Evolutionary conservation across 2,888 invertebrate species (phyloP).

Genomic region (Acleris literana): DNA sequence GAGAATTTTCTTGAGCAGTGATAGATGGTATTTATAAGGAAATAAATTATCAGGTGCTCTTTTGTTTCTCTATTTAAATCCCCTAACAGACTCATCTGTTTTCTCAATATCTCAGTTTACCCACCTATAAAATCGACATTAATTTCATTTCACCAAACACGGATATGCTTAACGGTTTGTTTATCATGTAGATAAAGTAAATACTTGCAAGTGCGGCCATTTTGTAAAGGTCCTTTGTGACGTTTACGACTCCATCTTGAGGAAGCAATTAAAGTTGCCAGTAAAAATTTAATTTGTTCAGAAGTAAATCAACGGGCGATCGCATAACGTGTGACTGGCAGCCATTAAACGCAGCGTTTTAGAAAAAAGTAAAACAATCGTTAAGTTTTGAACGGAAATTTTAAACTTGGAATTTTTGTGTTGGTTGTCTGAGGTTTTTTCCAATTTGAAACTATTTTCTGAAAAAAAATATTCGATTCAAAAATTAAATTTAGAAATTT

Average conservation of each 20-base stretch:
- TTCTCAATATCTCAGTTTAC: slow-evolving; percentile 2
- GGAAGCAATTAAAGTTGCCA: slow-evolving; percentile 68
- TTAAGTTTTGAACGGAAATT: slow-evolving; percentile 32
- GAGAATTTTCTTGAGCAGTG: slow-evolving; percentile 31
- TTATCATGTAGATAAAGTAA: slow-evolving; percentile 31
- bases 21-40: slow-evolving; percentile 34
- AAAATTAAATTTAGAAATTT: too few species aligned
- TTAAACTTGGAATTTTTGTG: slow-evolving; percentile 27
- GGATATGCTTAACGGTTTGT: slow-evolving; percentile 34
- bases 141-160: slow-evolving; percentile 19
- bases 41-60: slow-evolving; percentile 34
- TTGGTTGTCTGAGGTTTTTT: too few species aligned
- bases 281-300: slow-evolving; percentile 62
- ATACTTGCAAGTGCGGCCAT: slow-evolving; percentile 38
- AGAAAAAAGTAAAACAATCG: slow-evolving; percentile 36
- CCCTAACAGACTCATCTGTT: slow-evolving; percentile 4
- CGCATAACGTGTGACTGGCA: slow-evolving; percentile 45
- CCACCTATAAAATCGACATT: slow-evolving; percentile 15
- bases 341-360: slow-evolving; percentile 26
- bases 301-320: slow-evolving; percentile 54
- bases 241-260: slow-evolving; percentile 47
- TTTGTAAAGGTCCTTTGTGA: slow-evolving; percentile 39
- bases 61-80: slow-evolving; percentile 22
- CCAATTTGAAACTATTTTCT: too few species aligned
- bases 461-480: too few species aligned